These are phyloP conservation scores for Chaenogobius annularis DNA, from an alignment of 2,113 vertebrate genomes.

Conservation along the genomic window DNA sequence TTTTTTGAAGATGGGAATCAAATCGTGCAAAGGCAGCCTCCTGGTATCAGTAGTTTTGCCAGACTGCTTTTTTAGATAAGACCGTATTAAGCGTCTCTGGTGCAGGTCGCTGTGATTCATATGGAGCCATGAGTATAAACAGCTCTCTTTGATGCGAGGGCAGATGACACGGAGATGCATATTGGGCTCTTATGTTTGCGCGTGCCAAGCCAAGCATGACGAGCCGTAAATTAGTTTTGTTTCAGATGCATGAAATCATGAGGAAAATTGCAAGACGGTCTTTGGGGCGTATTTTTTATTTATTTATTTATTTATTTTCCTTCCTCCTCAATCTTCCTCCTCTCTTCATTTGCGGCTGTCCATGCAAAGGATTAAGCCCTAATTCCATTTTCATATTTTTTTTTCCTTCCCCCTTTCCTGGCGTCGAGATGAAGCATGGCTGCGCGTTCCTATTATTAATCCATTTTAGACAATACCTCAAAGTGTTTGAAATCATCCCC, in stretches of 20 bases:
- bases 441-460: constrained; percentile 44
- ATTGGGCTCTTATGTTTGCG: constrained; percentile 60
- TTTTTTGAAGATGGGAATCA: constrained; percentile 39
- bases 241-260: constrained; percentile 75
- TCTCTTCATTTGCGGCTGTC: constrained; percentile 52
- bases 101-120: constrained; percentile 54
- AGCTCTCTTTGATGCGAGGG: constrained; percentile 62
- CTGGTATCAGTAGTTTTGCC: constrained; percentile 36
- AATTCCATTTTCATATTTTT: constrained; percentile 59
- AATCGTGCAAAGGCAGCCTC: constrained; percentile 31
- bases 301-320: neutral
- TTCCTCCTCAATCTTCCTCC: constrained; percentile 15
- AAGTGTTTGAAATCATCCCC: constrained; percentile 14
- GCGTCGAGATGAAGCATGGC: constrained; percentile 36
- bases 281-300: constrained; percentile 21
- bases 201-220: constrained; percentile 71
- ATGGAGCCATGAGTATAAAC: constrained; percentile 55
- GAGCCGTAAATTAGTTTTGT: constrained; percentile 76
- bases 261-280: constrained; percentile 63
- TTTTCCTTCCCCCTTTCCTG: neutral
- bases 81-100: constrained; percentile 46
- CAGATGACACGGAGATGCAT: constrained; percentile 58
- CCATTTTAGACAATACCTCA: constrained; percentile 32
- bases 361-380: constrained; percentile 50
- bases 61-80: constrained; percentile 59